These are phyloP conservation scores for Candidula unifasciata DNA, from an alignment of 2,888 invertebrate genomes.

Conservation along the genomic window DNA sequence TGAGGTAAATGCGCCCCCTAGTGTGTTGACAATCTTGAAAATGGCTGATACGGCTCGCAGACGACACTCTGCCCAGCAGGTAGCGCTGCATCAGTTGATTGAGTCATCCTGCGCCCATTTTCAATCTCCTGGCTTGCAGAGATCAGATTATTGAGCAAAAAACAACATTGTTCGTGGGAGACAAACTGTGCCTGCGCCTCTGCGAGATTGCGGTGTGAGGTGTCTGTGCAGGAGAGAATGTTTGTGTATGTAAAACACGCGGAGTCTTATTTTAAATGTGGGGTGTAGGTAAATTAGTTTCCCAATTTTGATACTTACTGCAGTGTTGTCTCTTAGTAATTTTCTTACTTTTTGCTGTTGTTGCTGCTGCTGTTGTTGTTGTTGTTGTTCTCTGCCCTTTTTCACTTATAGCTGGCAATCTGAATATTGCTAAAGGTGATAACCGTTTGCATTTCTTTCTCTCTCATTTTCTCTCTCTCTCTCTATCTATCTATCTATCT, in stretches of 20 bases:
- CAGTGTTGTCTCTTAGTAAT: too few species aligned
- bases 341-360: too few species aligned
- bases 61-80: conserved; percentile 24
- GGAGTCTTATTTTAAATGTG: not conserved
- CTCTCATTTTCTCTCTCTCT: not conserved
- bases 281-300: not conserved
- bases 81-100: not conserved
- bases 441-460: not conserved
- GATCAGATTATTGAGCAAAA: not conserved
- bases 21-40: conserved; percentile 10
- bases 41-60: conserved; percentile 11
- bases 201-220: not conserved
- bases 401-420: too few species aligned
- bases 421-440: too few species aligned
- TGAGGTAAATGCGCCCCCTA: conserved; percentile 19
- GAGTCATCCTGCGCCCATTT: not conserved
- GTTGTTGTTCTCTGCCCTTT: too few species aligned
- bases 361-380: too few species aligned
- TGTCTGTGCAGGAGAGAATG: not conserved
- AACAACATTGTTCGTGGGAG: not conserved
- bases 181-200: not conserved
- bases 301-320: too few species aligned
- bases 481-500: not conserved
- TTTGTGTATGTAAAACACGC: not conserved
- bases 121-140: not conserved